Evolutionary conservation across 1,140 invertebrate genomes (phyloP).

Genomic region (Bombyx mandarina): DNA sequence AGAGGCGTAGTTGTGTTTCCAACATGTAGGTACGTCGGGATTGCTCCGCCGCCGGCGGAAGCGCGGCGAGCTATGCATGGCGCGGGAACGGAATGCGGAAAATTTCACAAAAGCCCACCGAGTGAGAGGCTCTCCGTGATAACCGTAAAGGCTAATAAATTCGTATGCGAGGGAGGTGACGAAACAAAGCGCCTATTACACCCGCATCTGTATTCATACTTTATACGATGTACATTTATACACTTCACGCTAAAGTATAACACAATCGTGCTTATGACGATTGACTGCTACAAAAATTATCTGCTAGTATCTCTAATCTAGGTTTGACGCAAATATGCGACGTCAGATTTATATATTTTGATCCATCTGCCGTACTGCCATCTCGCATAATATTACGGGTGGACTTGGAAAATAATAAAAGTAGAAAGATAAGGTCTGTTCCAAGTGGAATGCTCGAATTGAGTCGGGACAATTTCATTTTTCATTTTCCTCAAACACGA

Average conservation of each 20-base stretch:
- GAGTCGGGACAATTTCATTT: conserved; percentile 54
- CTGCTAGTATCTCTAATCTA: conserved; percentile 24
- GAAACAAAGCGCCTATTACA: conserved; percentile 34
- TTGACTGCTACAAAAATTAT: conserved; percentile 12
- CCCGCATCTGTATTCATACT: background rate
- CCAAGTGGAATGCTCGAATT: conserved; percentile 42
- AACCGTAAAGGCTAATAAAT: conserved; percentile 56
- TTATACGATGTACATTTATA: no score
- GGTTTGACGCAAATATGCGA: conserved; percentile 55
- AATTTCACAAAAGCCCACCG: conserved; percentile 51
- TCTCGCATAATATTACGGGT: conserved; percentile 60
- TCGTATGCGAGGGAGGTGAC: conserved; percentile 32
- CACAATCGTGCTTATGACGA: no score
- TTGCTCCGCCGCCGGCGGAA: conserved; percentile 34
- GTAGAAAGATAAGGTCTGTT: conserved; percentile 51
- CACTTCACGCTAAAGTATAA: no score
- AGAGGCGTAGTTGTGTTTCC: conserved; percentile 30
- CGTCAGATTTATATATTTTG: conserved; percentile 62
- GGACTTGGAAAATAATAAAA: conserved; percentile 63
- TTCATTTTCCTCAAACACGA: conserved; percentile 39
- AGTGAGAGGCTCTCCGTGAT: conserved; percentile 47
- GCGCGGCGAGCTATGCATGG: conserved; percentile 39
- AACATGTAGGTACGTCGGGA: conserved; percentile 24
- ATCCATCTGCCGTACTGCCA: conserved; percentile 48
- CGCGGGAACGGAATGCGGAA: conserved; percentile 39